These are phyloP conservation scores for Oreochromis mossambicus DNA, from an alignment of 2,797 vertebrate genomes.

Conservation along the genomic window DNA sequence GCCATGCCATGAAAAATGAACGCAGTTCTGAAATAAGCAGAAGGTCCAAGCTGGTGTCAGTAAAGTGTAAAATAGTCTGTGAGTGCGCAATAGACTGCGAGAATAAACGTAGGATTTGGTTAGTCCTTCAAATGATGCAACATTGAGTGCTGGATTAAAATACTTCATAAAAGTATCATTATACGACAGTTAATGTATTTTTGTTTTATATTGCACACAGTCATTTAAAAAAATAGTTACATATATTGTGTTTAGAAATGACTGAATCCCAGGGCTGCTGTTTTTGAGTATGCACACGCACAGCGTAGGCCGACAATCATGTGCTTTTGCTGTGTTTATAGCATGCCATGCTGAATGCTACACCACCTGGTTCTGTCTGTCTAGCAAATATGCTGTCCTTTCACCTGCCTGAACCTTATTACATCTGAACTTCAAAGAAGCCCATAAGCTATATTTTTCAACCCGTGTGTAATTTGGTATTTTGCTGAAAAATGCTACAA, in stretches of 20 bases:
- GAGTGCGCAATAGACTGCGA: neutral
- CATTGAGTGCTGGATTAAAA: neutral
- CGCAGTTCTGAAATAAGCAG: neutral
- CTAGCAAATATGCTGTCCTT: neutral
- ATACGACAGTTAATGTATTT: neutral
- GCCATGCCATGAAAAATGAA: neutral
- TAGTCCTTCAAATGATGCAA: neutral
- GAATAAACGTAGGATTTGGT: neutral
- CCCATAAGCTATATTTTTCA: neutral
- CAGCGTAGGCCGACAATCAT: too few relatives aligned
- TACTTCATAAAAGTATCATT: neutral
- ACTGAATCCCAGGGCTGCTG: neutral
- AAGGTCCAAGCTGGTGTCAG: neutral
- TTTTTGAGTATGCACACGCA: neutral
- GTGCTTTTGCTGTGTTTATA: neutral
- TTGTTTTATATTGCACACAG: neutral
- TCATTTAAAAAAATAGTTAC: neutral
- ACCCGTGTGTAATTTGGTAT: conserved; percentile 9
- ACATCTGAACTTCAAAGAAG: neutral
- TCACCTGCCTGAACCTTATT: neutral
- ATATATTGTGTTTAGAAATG: neutral
- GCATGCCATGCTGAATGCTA: neutral
- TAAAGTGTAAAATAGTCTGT: neutral
- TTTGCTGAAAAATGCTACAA: conserved; percentile 18
- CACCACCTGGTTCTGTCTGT: neutral